Evolutionary conservation across 1,140 invertebrate species (phyloP).

Genomic region (Coelopa frigida): DNA sequence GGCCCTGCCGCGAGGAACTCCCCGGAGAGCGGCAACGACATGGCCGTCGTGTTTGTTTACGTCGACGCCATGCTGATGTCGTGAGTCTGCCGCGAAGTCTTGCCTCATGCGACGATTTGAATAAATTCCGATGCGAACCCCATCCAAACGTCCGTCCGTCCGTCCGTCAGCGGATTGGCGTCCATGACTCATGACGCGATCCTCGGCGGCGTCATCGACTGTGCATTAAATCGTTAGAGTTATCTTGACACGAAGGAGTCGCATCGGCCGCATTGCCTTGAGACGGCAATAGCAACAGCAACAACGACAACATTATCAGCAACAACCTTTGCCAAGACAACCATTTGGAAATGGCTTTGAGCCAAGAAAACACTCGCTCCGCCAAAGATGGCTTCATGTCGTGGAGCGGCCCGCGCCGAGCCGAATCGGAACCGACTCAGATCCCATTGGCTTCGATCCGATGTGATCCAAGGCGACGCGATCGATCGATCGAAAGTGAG

Average conservation of each 20-base stretch:
- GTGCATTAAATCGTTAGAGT: constrained; percentile 12
- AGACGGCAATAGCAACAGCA: background rate
- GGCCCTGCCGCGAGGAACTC: too few relatives aligned
- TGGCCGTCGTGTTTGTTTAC: too few relatives aligned
- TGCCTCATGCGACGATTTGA: background rate
- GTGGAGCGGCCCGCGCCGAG: background rate
- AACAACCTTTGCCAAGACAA: too few relatives aligned
- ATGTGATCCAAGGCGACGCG: background rate
- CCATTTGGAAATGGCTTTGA: too few relatives aligned
- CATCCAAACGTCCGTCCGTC: too few relatives aligned
- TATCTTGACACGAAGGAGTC: constrained; percentile 38
- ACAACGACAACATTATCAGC: background rate
- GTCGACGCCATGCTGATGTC: too few relatives aligned
- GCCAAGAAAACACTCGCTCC: too few relatives aligned
- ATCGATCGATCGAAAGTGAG: too few relatives aligned
- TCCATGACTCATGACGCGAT: background rate
- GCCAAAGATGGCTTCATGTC: too few relatives aligned
- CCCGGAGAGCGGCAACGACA: too few relatives aligned
- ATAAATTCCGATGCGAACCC: too few relatives aligned
- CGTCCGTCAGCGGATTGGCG: too few relatives aligned
- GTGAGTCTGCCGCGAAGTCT: background rate
- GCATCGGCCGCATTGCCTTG: background rate
- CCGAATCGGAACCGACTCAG: background rate
- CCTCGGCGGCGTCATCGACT: background rate
- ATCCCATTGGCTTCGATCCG: background rate